Conservation (phyloP, 2,888 invertebrate genomes). For the Lobophora halterata region DNA sequence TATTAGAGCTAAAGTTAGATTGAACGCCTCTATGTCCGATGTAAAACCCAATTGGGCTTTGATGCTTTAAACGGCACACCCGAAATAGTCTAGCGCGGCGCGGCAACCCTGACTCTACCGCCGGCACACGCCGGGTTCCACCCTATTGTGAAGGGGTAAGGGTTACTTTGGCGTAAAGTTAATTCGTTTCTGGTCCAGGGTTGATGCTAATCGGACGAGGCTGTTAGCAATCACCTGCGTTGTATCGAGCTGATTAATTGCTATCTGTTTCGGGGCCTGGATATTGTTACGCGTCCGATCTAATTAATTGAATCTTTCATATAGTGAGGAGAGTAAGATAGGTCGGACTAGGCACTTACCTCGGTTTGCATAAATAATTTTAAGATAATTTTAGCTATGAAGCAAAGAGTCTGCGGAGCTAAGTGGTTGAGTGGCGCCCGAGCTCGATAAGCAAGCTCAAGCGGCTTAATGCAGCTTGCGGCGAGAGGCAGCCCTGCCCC, state of each 20-base stretch:
- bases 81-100: slow-evolving; percentile 56
- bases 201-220: slow-evolving; percentile 65
- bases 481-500: neutral
- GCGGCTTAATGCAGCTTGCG: slow-evolving; percentile 9
- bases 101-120: slow-evolving; percentile 23
- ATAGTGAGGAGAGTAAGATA: neutral
- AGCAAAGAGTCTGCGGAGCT: slow-evolving; percentile 1
- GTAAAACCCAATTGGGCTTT: slow-evolving; percentile 74
- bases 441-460: slow-evolving; percentile 5
- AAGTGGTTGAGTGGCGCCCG: slow-evolving; percentile 5
- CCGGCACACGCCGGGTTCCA: slow-evolving; percentile 7
- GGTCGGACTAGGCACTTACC: neutral
- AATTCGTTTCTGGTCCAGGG: slow-evolving; percentile 34
- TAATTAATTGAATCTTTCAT: slow-evolving; percentile 41
- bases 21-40: slow-evolving; percentile 64
- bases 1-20: slow-evolving; percentile 65
- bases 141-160: slow-evolving; percentile 12
- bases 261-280: slow-evolving; percentile 47
- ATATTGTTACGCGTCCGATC: slow-evolving; percentile 52
- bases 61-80: slow-evolving; percentile 67
- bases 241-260: slow-evolving; percentile 72
- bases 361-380: no score
- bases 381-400: neutral
- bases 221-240: slow-evolving; percentile 71
- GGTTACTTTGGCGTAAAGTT: slow-evolving; percentile 14